Evolutionary conservation across 1,140 invertebrate genomes (phyloP).

Genomic region (Drosophila baimaii): DNA sequence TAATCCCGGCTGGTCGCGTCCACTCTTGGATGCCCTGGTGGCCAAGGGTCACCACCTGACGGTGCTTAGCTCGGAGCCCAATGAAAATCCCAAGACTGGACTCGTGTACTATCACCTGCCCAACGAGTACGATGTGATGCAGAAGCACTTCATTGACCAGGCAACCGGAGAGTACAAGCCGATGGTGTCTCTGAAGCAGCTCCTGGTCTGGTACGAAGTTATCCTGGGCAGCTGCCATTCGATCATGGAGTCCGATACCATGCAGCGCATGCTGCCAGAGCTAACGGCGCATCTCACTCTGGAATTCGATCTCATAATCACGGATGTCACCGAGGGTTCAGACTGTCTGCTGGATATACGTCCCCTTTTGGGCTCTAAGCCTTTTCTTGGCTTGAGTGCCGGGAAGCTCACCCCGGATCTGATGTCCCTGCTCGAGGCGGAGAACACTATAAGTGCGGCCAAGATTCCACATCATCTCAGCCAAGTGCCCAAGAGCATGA

Average conservation of each 20-base stretch:
- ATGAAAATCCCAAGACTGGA: not conserved
- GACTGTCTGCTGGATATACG: constrained; percentile 52
- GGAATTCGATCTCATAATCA: constrained; percentile 65
- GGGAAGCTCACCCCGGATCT: constrained; percentile 55
- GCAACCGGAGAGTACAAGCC: constrained; percentile 1
- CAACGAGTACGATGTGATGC: constrained; percentile 51
- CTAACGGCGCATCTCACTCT: not conserved
- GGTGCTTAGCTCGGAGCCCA: constrained; percentile 25
- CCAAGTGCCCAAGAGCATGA: constrained; percentile 51
- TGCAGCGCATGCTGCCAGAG: not conserved
- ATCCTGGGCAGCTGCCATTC: constrained; percentile 49
- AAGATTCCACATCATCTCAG: constrained; percentile 54
- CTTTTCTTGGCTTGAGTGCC: constrained; percentile 64
- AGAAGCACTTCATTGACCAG: constrained; percentile 41
- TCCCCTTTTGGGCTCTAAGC: constrained; percentile 6
- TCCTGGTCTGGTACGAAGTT: constrained; percentile 63
- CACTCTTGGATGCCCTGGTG: constrained; percentile 49
- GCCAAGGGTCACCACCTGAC: constrained; percentile 57
- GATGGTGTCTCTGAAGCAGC: constrained; percentile 36
- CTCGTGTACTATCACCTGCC: constrained; percentile 13
- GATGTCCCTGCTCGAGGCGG: constrained; percentile 33
- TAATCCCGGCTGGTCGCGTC: constrained; percentile 56
- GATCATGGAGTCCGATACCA: not conserved
- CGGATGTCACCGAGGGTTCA: constrained; percentile 56
- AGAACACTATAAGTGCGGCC: constrained; percentile 61